Percentiles rank a stretch among this genome's conserved stretches.
These are phyloP conservation scores for Nemotelus nigrinus DNA, from an alignment of 2,888 invertebrate species.

Conservation along the genomic window DNA sequence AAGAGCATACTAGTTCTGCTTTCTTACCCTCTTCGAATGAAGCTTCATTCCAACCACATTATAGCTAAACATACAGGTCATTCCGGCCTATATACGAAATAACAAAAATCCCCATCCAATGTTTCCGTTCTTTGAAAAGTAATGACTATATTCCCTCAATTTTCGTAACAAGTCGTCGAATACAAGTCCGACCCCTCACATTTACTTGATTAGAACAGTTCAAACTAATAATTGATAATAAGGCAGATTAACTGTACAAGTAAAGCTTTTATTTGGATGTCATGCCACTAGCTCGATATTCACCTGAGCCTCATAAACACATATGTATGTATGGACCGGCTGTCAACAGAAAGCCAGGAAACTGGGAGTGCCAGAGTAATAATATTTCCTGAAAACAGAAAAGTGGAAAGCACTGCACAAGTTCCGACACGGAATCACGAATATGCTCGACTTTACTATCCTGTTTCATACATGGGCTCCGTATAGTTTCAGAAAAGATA, in stretches of 20 bases:
- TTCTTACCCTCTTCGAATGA: no score
- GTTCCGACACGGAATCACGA: conserved; percentile 24
- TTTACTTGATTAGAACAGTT: not conserved
- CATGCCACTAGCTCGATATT: not conserved
- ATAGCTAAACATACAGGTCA: no score
- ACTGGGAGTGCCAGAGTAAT: conserved; percentile 6
- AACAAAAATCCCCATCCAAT: not conserved
- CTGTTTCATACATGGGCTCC: not conserved
- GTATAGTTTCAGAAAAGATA: no score
- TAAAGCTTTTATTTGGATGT: not conserved
- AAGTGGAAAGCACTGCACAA: not conserved
- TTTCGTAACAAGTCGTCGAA: not conserved
- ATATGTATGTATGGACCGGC: not conserved
- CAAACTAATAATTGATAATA: conserved; percentile 21
- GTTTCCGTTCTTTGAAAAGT: not conserved
- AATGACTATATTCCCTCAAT: not conserved
- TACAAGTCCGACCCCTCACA: not conserved
- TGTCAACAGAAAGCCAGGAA: not conserved
- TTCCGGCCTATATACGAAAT: no score
- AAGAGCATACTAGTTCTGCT: no score
- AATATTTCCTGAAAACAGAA: conserved; percentile 9
- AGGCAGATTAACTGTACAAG: conserved; percentile 7
- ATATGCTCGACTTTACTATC: conserved; percentile 9
- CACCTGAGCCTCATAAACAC: not conserved
- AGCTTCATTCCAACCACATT: no score